Evolutionary conservation across 2,113 vertebrate genomes (phyloP).

Genomic region (Peromyscus leucopus): DNA sequence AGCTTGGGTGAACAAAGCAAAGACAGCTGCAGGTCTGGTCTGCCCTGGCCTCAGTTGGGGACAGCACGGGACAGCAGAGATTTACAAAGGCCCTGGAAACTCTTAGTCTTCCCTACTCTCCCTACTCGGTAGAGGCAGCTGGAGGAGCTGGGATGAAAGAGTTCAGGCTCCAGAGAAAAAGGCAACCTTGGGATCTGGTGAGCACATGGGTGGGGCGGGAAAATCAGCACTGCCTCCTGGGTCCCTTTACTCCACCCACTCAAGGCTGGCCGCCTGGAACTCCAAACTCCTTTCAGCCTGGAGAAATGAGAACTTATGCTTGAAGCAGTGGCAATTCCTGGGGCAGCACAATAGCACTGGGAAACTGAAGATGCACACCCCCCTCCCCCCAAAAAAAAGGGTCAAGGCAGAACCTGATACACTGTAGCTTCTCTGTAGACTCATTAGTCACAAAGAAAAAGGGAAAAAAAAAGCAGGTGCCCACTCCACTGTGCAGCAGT

Average conservation of each 20-base stretch:
- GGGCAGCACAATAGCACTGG: neutral
- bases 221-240: neutral
- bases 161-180: neutral
- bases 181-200: neutral
- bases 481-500: neutral
- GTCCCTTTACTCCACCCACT: neutral
- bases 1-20: slow-evolving; percentile 14
- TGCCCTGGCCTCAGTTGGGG: neutral
- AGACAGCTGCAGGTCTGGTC: neutral
- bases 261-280: neutral
- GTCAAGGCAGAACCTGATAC: neutral
- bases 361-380: neutral
- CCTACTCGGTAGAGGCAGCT: neutral
- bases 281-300: neutral
- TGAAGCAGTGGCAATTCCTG: neutral
- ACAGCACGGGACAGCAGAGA: neutral
- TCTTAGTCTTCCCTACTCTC: neutral
- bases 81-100: neutral
- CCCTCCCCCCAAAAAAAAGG: neutral
- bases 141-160: too few species aligned
- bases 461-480: neutral
- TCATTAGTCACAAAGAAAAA: neutral
- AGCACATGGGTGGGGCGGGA: neutral
- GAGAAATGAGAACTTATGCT: neutral
- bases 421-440: neutral